Conservation (phyloP, 2,113 vertebrate genomes). For the Capreolus pygargus region DNA sequence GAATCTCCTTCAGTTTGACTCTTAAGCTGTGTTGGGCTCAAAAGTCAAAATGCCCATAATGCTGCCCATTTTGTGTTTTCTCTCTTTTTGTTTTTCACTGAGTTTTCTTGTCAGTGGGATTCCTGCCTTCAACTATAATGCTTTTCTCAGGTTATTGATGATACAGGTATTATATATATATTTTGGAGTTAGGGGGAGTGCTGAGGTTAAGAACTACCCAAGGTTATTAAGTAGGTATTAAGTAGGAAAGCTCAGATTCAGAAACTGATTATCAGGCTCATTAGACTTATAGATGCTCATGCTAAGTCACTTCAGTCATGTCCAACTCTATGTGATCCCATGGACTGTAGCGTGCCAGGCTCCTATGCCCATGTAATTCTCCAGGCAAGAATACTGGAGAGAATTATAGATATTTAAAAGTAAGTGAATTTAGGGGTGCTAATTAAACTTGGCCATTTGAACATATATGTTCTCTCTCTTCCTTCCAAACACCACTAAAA, state of each 20-base stretch:
- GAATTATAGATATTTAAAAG: background rate
- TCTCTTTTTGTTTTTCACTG: background rate
- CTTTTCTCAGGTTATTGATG: background rate
- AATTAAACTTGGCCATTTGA: background rate
- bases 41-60: background rate
- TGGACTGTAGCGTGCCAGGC: background rate
- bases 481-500: background rate
- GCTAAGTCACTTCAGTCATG: background rate
- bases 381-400: background rate
- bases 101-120: background rate
- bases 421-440: background rate
- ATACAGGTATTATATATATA: background rate
- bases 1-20: background rate
- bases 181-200: background rate
- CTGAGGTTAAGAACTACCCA: background rate
- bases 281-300: background rate
- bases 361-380: background rate
- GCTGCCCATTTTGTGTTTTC: background rate
- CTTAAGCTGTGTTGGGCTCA: background rate
- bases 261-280: background rate
- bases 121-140: background rate
- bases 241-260: background rate
- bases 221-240: background rate
- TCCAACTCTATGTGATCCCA: rapidly evolving
- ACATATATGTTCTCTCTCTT: background rate